Evolutionary conservation across 2,888 invertebrate species (phyloP), one percentile per base, ranked within the genome.

Genomic region (Apamea epomidion): DNA sequence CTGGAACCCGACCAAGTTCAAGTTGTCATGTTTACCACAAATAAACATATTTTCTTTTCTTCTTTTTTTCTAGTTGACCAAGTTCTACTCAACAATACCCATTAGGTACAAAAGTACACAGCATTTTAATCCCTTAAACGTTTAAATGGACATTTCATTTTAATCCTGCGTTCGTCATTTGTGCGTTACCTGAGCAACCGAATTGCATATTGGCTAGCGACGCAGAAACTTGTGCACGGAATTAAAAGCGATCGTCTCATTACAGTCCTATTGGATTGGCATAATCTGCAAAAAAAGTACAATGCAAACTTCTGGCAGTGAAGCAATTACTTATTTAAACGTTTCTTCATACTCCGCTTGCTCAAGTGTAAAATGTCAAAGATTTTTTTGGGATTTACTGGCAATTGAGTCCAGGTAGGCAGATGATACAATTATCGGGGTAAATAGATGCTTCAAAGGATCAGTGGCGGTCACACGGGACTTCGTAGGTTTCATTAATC

Each of bases 261-360:
- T 88, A 83, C 65, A 48, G 29, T 51, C 90, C 69, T 91, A 95
- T 95, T 94, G 94, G 94, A 95, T 95, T 95, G 91, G 87, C 83
- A 81, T 95, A 95, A 95, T 93, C 93, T 74, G 88, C 92, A 94
- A 95, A 94, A 94, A 94, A 74, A 71, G 18, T 37, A 82, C 62
- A 78, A 74, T 78, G 64, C 71, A 87, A 42, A 69, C 29, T 74
- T 82, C 91, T 91, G 88, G 82, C 82, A 88, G 84, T 62, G 86
- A 83, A 87, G 90, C 91, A 93, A 93, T 92, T 90, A 91, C 89
- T n/a, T 16, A 86, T 89, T 90, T 92, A 93, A 95, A 92, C 90
- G 91, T 90, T 90, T 87, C 84, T 86, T 85, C 87, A 90, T 87
- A 89, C 87, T 89, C 82, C 90, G 89, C 89, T 92, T 91, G 91